Evolutionary conservation across 92 coral and sea anemone genomes (phyloP).

Genomic region (Epizoanthus rinbou): DNA sequence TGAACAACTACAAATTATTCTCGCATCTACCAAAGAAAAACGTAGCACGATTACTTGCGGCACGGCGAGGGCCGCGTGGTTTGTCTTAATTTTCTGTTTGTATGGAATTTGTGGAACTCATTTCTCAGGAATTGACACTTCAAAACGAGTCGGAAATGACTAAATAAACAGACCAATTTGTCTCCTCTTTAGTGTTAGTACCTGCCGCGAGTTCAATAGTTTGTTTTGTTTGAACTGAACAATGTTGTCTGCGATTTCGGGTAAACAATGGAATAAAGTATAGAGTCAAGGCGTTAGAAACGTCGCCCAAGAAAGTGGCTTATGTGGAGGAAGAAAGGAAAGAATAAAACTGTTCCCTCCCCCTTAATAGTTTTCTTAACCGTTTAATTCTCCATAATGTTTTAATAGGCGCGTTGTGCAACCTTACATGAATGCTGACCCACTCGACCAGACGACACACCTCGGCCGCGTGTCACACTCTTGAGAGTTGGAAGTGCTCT

Average conservation of each 20-base stretch:
- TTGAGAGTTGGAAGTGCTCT: background rate
- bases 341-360: background rate
- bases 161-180: background rate
- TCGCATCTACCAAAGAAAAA: background rate
- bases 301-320: background rate
- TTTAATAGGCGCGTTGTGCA: constrained; percentile 6
- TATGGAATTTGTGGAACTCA: constrained; percentile 2
- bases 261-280: background rate
- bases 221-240: background rate
- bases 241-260: constrained; percentile 23
- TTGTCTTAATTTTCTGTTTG: background rate
- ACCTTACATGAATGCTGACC: constrained; percentile 14
- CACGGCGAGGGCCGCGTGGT: background rate
- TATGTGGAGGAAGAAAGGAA: background rate
- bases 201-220: background rate
- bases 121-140: constrained; percentile 20
- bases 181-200: background rate
- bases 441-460: constrained; percentile 27
- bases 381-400: background rate
- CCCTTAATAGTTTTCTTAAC: background rate
- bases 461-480: background rate
- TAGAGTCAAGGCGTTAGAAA: background rate
- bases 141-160: constrained; percentile 18
- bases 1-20: background rate
- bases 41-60: background rate